These are phyloP conservation scores for Pomatorhinus ruficollis DNA, from an alignment of 2,113 vertebrate species.

Conservation along the genomic window DNA sequence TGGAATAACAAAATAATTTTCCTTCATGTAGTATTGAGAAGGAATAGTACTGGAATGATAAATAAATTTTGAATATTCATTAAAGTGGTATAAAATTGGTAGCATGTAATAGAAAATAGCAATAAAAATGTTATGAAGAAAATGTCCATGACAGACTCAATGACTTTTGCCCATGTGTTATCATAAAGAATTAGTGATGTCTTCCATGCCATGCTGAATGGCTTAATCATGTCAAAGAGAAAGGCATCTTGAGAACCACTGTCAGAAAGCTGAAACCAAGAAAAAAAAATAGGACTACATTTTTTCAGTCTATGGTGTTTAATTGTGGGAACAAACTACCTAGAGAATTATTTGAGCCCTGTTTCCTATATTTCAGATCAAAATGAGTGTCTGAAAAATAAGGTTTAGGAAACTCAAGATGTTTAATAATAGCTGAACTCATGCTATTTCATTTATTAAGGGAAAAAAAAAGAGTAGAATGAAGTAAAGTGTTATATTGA, in stretches of 20 bases:
- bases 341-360: background rate
- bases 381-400: background rate
- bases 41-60: background rate
- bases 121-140: background rate
- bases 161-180: background rate
- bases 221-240: background rate
- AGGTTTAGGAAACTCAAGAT: background rate
- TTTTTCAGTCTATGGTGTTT: background rate
- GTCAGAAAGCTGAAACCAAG: background rate
- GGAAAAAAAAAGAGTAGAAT: background rate
- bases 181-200: background rate
- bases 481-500: background rate
- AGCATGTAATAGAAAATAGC: background rate
- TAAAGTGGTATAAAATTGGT: background rate
- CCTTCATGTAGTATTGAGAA: background rate
- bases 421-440: background rate
- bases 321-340: background rate
- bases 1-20: background rate
- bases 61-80: background rate
- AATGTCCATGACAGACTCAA: background rate
- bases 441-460: background rate
- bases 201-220: background rate
- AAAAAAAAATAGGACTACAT: background rate
- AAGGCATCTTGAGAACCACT: background rate
- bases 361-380: background rate